A percentile compares a stretch with the other conserved stretches of the same genome.
Evolutionary conservation across 2,113 vertebrate genomes (phyloP).

Genomic region (Rutilus rutilus): DNA sequence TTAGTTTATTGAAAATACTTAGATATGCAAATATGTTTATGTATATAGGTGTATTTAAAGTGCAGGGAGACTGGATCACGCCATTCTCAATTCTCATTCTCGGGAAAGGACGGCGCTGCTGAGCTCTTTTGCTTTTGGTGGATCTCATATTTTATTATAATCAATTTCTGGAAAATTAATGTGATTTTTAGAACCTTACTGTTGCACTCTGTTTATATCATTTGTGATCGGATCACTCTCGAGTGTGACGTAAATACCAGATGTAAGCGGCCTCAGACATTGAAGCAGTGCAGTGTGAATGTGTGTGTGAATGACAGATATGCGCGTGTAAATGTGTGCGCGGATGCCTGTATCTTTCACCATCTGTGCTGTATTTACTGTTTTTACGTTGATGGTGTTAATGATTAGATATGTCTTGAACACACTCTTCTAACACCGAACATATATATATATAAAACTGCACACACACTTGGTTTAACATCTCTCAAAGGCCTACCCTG

Average conservation of each 20-base stretch:
- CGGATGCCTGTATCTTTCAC: slow-evolving; percentile 23
- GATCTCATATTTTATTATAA: neutral
- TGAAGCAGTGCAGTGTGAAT: neutral
- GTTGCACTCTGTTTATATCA: neutral
- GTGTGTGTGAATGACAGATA: neutral
- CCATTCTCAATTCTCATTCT: neutral
- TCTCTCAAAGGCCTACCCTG: neutral
- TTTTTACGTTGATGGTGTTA: slow-evolving; percentile 33
- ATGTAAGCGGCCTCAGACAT: neutral
- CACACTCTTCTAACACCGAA: neutral
- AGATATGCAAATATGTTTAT: neutral
- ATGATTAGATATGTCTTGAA: slow-evolving; percentile 43
- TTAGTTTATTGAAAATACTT: neutral
- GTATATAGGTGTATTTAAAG: neutral
- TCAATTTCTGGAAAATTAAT: neutral
- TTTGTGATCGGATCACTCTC: neutral
- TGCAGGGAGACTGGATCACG: neutral
- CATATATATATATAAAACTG: neutral
- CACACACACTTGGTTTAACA: slow-evolving; percentile 5
- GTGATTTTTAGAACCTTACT: neutral
- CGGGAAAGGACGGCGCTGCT: neutral
- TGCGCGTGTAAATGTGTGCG: neutral
- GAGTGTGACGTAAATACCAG: neutral
- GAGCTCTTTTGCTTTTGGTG: neutral
- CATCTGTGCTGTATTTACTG: slow-evolving; percentile 44